Percentiles rank a stretch among this genome's conserved stretches.
phyloP scores from a whole-genome alignment of 2,888 invertebrate species.

The Anticlea derivata region DNA sequence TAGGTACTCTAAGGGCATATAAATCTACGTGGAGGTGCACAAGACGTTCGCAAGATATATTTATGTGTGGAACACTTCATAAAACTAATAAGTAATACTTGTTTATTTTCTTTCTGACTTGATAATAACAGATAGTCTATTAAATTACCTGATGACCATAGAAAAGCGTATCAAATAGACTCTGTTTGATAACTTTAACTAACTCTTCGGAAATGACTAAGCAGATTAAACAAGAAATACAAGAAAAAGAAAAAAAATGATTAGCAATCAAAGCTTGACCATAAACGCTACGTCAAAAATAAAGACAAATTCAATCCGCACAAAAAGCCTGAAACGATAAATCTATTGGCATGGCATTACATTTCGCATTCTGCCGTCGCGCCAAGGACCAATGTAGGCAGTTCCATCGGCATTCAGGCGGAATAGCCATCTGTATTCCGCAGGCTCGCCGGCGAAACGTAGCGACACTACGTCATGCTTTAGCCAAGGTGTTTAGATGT shows the following conservation, averaged over 20 bases:
- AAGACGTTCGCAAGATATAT: no score
- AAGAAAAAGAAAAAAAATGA: background rate
- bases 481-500: slow-evolving; percentile 60
- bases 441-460: slow-evolving; percentile 62
- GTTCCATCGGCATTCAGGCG: slow-evolving; percentile 53
- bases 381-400: slow-evolving; percentile 55
- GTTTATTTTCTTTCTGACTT: no score
- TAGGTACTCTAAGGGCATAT: no score
- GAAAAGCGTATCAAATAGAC: no score
- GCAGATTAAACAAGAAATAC: no score
- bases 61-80: no score
- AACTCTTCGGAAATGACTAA: no score
- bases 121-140: no score
- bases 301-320: slow-evolving; percentile 36
- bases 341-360: slow-evolving; percentile 51
- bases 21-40: no score
- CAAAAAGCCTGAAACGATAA: slow-evolving; percentile 51
- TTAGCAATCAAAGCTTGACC: background rate
- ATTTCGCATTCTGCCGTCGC: slow-evolving; percentile 29
- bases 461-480: slow-evolving; percentile 75
- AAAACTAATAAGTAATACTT: no score
- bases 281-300: slow-evolving; percentile 1
- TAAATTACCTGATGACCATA: no score
- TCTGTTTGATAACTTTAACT: no score
- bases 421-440: slow-evolving; percentile 57